These are phyloP conservation scores for Trissoscelio sp. DNA, from an alignment of 2,888 invertebrate species.

Conservation along the genomic window DNA sequence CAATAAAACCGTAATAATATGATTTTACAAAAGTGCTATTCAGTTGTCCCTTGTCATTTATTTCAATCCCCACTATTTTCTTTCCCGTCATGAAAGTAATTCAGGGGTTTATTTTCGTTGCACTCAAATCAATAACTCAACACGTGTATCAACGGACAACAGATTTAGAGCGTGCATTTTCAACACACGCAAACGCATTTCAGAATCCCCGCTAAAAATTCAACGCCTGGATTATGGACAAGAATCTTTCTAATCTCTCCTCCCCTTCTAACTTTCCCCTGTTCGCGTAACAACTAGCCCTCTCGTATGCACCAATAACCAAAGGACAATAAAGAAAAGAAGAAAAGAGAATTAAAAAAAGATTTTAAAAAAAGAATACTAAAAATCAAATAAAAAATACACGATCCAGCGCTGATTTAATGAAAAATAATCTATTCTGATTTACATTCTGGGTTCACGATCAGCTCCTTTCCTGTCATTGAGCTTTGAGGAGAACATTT, in stretches of 20 bases:
- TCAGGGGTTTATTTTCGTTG: conserved; percentile 54
- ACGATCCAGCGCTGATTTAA: conserved; percentile 78
- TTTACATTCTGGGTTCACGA: conserved; percentile 84
- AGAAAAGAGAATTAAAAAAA: conserved; percentile 50
- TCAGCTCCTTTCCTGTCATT: conserved; percentile 84
- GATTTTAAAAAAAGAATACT: conserved; percentile 18
- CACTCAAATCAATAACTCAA: conserved; percentile 6
- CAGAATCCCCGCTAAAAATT: conserved; percentile 31
- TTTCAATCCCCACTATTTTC: conserved; percentile 20
- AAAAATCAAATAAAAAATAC: conserved; percentile 64
- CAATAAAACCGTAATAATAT: background rate
- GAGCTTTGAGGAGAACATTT: conserved; percentile 84
- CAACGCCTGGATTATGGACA: conserved; percentile 65
- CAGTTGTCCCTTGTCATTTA: conserved; percentile 21
- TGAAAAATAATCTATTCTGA: conserved; percentile 84
- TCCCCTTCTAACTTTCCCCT: conserved; percentile 60
- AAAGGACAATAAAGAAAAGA: conserved; percentile 68
- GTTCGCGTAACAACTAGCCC: conserved; percentile 56
- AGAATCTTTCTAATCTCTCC: conserved; percentile 57
- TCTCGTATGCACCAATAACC: conserved; percentile 71
- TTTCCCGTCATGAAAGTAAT: conserved; percentile 46
- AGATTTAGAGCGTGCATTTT: background rate
- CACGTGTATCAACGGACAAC: background rate
- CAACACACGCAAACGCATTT: conserved; percentile 6
- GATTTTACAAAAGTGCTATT: conserved; percentile 39